Evolutionary conservation across 2,888 invertebrate species (phyloP), one percentile per base, ranked within the genome.

Genomic region (Cryptocephalus moraei): DNA sequence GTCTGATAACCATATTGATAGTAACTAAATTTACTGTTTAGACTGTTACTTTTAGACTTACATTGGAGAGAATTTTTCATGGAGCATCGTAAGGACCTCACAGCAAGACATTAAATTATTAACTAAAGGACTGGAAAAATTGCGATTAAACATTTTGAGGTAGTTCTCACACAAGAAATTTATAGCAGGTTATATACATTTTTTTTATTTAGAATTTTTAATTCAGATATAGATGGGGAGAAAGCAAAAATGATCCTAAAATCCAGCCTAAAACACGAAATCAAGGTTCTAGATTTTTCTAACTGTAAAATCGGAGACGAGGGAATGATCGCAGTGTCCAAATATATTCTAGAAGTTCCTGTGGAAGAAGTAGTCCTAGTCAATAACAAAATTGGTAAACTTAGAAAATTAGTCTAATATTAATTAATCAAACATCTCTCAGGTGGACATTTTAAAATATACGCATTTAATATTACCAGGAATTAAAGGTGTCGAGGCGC

Each of bases 271-370:
- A 60, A 58, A 46, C 64, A 68, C 46, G 56, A 59, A 32, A 51
- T 70, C 12, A 50, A 49, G 44, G 54, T 54, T 14, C 45, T 69
- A 22, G 68, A 69, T 49, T 63, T 69, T 51, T 67, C 67, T 1
- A 67, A 68, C 54, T 69, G 70, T 48, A 59, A 61, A 51, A 61
- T 70, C 42, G 55, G 56, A 1, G 61, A 69, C 48, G 48, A 55
- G 11, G 69, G 68, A 10, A 57, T 60, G 6, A 49, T 59, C 14
- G 64, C 63, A 31, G 46, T 69, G 9, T 57, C 62, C 33, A 64
- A 62, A 54, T 61, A 66, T 49, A 44, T 60, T 8, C 39, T 56
- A 22, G 55, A 62, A 39, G 51, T 52, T 14, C 50, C 57, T 11
- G 49, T 68, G 10, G 51, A 57, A 44, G 53, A 57, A 44, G 44